Conservation (phyloP, 2,797 vertebrate species). For the Lutjanus campechanus region DNA sequence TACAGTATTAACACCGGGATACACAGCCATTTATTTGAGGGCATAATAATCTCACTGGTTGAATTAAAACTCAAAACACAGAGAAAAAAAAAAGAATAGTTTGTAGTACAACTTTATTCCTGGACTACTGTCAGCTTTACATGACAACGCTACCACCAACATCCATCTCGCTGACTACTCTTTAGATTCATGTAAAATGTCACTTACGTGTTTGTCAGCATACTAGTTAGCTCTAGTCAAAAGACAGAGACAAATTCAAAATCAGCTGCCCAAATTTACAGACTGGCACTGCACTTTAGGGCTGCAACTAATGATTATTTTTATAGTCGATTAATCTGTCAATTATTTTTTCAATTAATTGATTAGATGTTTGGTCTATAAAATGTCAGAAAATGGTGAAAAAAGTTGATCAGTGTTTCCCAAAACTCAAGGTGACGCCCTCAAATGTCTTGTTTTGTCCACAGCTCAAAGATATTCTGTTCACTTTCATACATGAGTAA, state of each 20-base stretch:
- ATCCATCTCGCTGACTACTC: too few relatives aligned
- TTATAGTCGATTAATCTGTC: too few relatives aligned
- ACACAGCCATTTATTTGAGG: neutral
- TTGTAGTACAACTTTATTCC: neutral
- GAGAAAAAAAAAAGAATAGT: neutral
- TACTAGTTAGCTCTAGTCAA: neutral
- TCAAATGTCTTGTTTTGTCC: too few relatives aligned
- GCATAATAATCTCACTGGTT: constrained; percentile 43
- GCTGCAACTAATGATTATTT: too few relatives aligned
- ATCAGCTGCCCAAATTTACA: neutral
- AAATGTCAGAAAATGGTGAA: too few relatives aligned
- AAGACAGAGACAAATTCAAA: neutral
- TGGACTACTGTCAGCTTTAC: neutral
- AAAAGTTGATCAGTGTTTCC: too few relatives aligned
- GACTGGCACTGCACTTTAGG: neutral
- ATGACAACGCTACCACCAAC: neutral
- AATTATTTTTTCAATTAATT: too few relatives aligned
- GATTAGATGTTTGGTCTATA: too few relatives aligned
- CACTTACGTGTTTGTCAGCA: too few relatives aligned
- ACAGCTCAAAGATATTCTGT: too few relatives aligned
- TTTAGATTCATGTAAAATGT: neutral
- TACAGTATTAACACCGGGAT: neutral
- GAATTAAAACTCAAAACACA: constrained; percentile 23
- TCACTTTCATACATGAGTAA: too few relatives aligned
- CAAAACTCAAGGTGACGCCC: too few relatives aligned